Evolutionary conservation across 35 echinoderm and acorn worm genomes (phyloP).

Genomic region (Acanthaster planci): DNA sequence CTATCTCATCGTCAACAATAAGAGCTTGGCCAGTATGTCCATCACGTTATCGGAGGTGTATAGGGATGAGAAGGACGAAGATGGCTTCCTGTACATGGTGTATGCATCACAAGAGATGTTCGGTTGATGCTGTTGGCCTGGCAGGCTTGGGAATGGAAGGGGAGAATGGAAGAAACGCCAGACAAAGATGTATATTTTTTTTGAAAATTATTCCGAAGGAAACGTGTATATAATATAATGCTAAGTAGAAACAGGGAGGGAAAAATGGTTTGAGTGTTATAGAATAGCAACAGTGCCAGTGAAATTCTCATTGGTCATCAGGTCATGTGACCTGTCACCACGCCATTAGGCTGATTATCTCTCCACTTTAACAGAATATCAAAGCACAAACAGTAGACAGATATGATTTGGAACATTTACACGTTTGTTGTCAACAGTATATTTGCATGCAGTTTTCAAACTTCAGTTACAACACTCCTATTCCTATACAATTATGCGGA

Average conservation of each 20-base stretch:
- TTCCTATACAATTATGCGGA: too few relatives aligned
- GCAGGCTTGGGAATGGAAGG: not conserved
- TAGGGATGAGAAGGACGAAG: slow-evolving; percentile 97
- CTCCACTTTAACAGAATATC: too few relatives aligned
- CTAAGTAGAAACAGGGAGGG: not conserved
- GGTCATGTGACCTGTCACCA: too few relatives aligned
- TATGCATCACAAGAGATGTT: slow-evolving; percentile 99
- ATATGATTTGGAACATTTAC: too few relatives aligned
- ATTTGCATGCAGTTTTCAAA: too few relatives aligned
- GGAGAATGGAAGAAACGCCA: not conserved
- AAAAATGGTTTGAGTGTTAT: too few relatives aligned
- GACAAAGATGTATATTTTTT: slow-evolving; percentile 32
- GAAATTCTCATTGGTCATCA: too few relatives aligned
- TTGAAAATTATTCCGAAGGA: slow-evolving; percentile 6
- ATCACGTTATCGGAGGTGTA: slow-evolving; percentile 94
- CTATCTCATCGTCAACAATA: slow-evolving; percentile 98
- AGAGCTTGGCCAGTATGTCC: slow-evolving; percentile 98
- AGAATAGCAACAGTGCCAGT: too few relatives aligned
- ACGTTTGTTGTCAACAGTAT: too few relatives aligned
- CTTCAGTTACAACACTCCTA: too few relatives aligned
- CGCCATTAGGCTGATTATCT: too few relatives aligned
- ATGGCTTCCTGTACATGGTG: slow-evolving; percentile 99
- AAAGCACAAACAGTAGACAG: too few relatives aligned
- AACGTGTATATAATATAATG: slow-evolving; percentile 21
- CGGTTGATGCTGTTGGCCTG: slow-evolving; percentile 48